phyloP scores from a whole-genome alignment of 2,888 invertebrate species.

The Caenorhabditis afra region DNA sequence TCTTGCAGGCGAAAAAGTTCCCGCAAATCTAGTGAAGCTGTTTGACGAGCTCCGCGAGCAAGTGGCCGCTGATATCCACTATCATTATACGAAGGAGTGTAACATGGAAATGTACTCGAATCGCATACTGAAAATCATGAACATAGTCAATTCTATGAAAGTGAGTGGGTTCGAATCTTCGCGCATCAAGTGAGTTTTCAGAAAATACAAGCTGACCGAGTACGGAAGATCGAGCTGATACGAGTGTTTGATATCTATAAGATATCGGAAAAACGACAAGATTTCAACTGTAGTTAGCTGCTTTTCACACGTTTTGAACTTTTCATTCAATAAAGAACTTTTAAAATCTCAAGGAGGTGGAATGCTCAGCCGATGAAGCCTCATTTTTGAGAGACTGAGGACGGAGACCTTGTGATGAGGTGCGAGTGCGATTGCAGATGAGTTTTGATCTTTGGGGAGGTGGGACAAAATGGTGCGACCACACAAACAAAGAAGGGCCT shows the following conservation, averaged over 20 bases:
- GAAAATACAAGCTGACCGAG: constrained; percentile 44
- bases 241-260: constrained; percentile 47
- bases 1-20: constrained; percentile 30
- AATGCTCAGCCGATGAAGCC: constrained; percentile 25
- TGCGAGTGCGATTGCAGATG: constrained; percentile 27
- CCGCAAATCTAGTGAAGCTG: constrained; percentile 10
- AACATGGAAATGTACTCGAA: constrained; percentile 27
- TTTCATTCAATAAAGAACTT: background rate
- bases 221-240: constrained; percentile 40
- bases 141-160: constrained; percentile 33
- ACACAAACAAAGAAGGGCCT: constrained; percentile 17
- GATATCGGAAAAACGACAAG: constrained; percentile 47
- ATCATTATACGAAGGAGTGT: constrained; percentile 32
- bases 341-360: constrained; percentile 25
- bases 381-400: constrained; percentile 12
- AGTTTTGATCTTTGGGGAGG: constrained; percentile 24
- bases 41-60: constrained; percentile 47
- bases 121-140: constrained; percentile 37
- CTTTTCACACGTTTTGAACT: too few relatives aligned
- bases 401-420: constrained; percentile 32
- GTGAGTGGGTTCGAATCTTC: background rate
- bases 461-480: constrained; percentile 10
- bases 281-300: constrained; percentile 49
- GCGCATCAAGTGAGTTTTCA: constrained; percentile 10
- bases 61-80: constrained; percentile 30